Percentiles rank a stretch among this genome's conserved stretches.
Evolutionary conservation across 2,888 invertebrate species (phyloP).

Genomic region (Villa cingulata): DNA sequence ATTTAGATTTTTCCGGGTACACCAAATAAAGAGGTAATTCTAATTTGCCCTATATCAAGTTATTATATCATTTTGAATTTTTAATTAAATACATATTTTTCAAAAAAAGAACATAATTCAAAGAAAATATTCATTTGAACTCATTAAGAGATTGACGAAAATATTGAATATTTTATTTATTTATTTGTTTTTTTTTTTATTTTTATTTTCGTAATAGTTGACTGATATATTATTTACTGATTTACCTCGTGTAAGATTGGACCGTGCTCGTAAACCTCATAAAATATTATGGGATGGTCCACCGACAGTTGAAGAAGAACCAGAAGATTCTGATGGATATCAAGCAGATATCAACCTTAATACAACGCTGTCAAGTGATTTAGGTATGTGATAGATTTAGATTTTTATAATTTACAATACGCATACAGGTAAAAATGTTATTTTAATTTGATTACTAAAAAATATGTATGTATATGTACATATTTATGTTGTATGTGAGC

Average conservation of each 20-base stretch:
- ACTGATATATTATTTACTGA: constrained; percentile 35
- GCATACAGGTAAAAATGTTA: too few relatives aligned
- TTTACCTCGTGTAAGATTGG: constrained; percentile 49
- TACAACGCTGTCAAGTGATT: constrained; percentile 33
- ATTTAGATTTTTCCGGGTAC: constrained; percentile 36
- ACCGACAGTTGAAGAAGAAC: constrained; percentile 47
- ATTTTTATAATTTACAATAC: too few relatives aligned
- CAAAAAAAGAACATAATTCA: background rate
- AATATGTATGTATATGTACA: too few relatives aligned
- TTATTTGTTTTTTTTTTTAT: background rate
- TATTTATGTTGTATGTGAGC: too few relatives aligned
- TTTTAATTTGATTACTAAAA: too few relatives aligned
- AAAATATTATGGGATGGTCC: constrained; percentile 42
- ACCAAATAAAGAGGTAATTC: constrained; percentile 36
- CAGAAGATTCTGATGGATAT: constrained; percentile 38
- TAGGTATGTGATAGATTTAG: constrained; percentile 30
- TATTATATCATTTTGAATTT: background rate
- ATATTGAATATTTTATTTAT: background rate
- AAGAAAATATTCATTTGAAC: background rate
- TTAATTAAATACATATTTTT: background rate
- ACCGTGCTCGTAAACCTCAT: constrained; percentile 45
- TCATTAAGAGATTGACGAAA: background rate
- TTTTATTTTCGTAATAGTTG: constrained; percentile 19
- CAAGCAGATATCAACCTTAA: constrained; percentile 32
- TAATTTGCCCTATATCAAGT: constrained; percentile 4